Conservation (phyloP, 2,797 vertebrate species). For the Xenentodon cancila region DNA sequence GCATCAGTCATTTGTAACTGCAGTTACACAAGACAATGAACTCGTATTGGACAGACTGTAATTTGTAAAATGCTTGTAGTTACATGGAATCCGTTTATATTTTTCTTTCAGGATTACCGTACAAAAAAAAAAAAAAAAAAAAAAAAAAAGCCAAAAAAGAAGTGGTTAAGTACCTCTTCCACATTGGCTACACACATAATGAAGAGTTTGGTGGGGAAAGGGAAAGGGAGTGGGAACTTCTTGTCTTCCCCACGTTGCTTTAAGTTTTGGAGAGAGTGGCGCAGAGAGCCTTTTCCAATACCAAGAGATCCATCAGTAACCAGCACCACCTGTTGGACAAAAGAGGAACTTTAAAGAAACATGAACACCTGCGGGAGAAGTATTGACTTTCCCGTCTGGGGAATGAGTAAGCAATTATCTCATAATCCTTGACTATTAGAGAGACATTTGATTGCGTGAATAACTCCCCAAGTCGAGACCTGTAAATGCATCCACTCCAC, state of each 20-base stretch:
- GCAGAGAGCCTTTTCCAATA: slow-evolving; percentile 94
- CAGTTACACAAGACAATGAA: slow-evolving; percentile 9
- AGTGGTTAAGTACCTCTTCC: slow-evolving; percentile 88
- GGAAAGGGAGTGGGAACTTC: slow-evolving; percentile 95
- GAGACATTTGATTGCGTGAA: too few relatives aligned
- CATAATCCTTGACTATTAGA: too few relatives aligned
- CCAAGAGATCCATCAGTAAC: slow-evolving; percentile 96
- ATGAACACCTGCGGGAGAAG: background rate
- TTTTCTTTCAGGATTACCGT: background rate
- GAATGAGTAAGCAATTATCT: too few relatives aligned
- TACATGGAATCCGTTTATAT: background rate
- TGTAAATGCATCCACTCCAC: too few relatives aligned
- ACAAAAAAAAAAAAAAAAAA: background rate
- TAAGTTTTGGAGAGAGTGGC: slow-evolving; percentile 90
- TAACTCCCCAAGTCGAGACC: too few relatives aligned
- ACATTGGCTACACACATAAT: slow-evolving; percentile 96
- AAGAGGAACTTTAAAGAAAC: slow-evolving; percentile 24
- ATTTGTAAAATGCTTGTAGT: background rate
- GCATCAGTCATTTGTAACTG: slow-evolving; percentile 94
- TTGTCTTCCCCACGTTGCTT: slow-evolving; percentile 90
- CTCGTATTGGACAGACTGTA: too few relatives aligned
- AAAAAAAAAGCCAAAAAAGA: background rate
- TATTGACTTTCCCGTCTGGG: too few relatives aligned
- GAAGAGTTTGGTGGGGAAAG: slow-evolving; percentile 94
- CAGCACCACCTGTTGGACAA: slow-evolving; percentile 87